phyloP scores from a whole-genome alignment of 2,113 vertebrate species.

The Dicaeum eximium region DNA sequence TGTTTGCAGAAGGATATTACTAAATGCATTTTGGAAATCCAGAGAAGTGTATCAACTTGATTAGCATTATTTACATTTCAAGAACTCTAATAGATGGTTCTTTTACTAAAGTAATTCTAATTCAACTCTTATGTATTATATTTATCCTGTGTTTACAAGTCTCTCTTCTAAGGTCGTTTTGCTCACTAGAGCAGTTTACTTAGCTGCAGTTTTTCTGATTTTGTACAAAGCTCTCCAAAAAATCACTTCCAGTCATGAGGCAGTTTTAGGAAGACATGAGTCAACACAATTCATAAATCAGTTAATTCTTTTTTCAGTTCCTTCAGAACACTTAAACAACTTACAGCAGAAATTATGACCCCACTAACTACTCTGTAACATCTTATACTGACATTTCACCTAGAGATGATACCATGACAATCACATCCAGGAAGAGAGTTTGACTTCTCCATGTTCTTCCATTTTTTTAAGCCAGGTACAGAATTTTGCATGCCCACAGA shows the following conservation, averaged over 20 bases:
- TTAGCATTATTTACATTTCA: not conserved
- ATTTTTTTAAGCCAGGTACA: not conserved
- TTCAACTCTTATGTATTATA: not conserved
- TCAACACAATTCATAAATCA: not conserved
- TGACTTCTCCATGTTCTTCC: not conserved
- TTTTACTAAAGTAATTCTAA: not conserved
- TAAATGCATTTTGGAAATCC: not conserved
- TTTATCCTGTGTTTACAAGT: not conserved
- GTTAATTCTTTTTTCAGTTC: not conserved
- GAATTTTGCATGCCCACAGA: not conserved
- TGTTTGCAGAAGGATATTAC: not conserved
- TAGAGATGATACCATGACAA: not conserved
- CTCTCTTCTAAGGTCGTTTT: not conserved
- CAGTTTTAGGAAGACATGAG: not conserved
- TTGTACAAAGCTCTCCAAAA: not conserved
- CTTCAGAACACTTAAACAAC: not conserved
- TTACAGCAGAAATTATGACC: not conserved
- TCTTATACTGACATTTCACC: not conserved
- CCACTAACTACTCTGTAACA: not conserved
- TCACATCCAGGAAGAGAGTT: not conserved
- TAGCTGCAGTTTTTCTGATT: not conserved
- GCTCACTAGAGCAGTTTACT: not conserved
- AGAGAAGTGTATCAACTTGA: not conserved
- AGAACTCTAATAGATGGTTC: not conserved
- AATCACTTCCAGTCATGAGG: not conserved